These are phyloP conservation scores for Neoniphon sammara DNA, from an alignment of 2,797 vertebrate species.

Conservation along the genomic window DNA sequence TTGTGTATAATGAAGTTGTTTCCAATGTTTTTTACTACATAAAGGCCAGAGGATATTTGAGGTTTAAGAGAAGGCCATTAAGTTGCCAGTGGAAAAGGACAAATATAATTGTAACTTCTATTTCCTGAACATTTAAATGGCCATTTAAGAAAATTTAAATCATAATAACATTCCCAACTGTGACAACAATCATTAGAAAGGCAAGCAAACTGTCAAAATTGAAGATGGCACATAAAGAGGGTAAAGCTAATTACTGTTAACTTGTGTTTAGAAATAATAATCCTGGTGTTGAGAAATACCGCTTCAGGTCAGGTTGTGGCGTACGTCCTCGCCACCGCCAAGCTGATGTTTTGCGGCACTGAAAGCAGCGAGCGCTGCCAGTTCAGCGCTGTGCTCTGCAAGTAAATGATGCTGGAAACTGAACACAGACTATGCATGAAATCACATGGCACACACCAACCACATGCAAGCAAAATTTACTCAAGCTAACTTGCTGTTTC, in stretches of 20 bases:
- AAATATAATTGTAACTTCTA: no score
- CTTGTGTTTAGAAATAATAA: no score
- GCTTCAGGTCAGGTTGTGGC: background rate
- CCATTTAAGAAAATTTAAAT: no score
- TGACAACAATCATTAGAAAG: no score
- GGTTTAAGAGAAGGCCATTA: slow-evolving; percentile 54
- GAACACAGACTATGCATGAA: slow-evolving; percentile 44
- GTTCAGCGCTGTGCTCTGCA: slow-evolving; percentile 45
- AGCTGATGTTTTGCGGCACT: slow-evolving; percentile 41
- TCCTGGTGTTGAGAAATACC: slow-evolving; percentile 24
- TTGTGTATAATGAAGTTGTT: no score
- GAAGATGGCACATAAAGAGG: no score
- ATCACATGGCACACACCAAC: slow-evolving; percentile 27
- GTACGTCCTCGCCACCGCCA: slow-evolving; percentile 19
- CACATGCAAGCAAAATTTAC: slow-evolving; percentile 44
- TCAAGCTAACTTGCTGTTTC: slow-evolving; percentile 41
- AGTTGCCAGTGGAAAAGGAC: slow-evolving; percentile 31
- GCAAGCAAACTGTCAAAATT: no score
- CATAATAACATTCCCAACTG: no score
- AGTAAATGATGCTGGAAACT: slow-evolving; percentile 43
- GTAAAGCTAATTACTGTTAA: slow-evolving; percentile 57
- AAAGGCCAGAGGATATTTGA: slow-evolving; percentile 30
- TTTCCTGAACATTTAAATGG: no score
- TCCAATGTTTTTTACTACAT: slow-evolving; percentile 18
- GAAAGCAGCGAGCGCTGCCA: slow-evolving; percentile 36